Evolutionary conservation across 2,888 invertebrate genomes (phyloP).

Genomic region (Himalopsyche japonica): DNA sequence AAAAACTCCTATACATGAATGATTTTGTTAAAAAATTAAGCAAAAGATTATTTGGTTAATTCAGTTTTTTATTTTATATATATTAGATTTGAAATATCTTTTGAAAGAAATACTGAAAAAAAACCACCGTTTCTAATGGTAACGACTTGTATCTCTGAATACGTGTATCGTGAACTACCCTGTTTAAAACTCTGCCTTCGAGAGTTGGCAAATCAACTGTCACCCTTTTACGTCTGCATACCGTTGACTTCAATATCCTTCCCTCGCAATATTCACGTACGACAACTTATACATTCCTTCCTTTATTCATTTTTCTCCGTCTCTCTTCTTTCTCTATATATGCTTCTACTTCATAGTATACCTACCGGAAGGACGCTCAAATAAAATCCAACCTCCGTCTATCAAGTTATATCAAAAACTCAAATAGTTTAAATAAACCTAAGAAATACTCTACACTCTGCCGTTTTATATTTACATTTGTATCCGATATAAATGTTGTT

Average conservation of each 20-base stretch:
- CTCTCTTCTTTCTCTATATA: not conserved
- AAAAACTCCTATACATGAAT: too few relatives aligned
- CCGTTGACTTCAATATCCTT: constrained; percentile 31
- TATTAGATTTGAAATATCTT: too few relatives aligned
- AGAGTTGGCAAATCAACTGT: constrained; percentile 7
- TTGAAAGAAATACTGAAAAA: too few relatives aligned
- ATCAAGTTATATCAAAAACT: constrained; percentile 37
- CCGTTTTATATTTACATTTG: not conserved
- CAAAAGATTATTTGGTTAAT: too few relatives aligned
- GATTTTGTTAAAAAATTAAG: too few relatives aligned
- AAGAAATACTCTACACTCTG: not conserved
- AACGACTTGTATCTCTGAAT: not conserved
- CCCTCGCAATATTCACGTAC: constrained; percentile 25
- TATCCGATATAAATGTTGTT: too few relatives aligned
- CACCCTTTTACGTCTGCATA: constrained; percentile 30
- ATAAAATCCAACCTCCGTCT: constrained; percentile 37
- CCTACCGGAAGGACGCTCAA: constrained; percentile 37
- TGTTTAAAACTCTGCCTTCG: not conserved
- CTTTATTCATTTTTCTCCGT: constrained; percentile 26
- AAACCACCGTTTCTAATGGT: not conserved
- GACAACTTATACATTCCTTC: constrained; percentile 26
- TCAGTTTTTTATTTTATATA: too few relatives aligned
- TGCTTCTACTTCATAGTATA: not conserved
- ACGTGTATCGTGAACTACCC: not conserved
- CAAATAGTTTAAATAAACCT: not conserved